These are phyloP conservation scores for Tetragonula carbonaria DNA, from an alignment of 2,888 invertebrate species.

Conservation along the genomic window DNA sequence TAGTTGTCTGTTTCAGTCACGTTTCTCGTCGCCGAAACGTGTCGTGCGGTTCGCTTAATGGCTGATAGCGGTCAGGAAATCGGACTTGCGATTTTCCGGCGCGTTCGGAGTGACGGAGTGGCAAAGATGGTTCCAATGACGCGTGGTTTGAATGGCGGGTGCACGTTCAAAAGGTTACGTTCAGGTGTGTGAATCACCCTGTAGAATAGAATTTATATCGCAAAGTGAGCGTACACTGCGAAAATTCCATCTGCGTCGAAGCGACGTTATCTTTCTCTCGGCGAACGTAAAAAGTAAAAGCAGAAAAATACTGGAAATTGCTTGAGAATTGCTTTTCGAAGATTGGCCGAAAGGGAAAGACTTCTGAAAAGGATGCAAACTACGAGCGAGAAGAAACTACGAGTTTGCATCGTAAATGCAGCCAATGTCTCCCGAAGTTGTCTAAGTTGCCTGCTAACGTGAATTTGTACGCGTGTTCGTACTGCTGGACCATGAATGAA, in stretches of 20 bases:
- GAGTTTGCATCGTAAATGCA: too few relatives aligned
- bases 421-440: too few relatives aligned
- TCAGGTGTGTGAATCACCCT: too few relatives aligned
- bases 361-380: too few relatives aligned
- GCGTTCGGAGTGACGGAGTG: neutral
- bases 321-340: too few relatives aligned
- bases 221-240: neutral
- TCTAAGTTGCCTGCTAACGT: too few relatives aligned
- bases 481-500: neutral
- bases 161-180: too few relatives aligned
- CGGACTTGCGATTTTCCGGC: neutral
- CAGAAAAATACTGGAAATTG: too few relatives aligned
- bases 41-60: neutral
- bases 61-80: slow-evolving; percentile 15
- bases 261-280: neutral
- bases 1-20: slow-evolving; percentile 44
- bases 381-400: too few relatives aligned
- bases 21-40: slow-evolving; percentile 23
- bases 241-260: neutral
- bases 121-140: neutral
- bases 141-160: too few relatives aligned
- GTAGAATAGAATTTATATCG: neutral
- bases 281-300: too few relatives aligned
- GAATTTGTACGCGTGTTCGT: neutral
- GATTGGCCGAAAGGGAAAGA: too few relatives aligned